A percentile compares a stretch with the other conserved stretches of the same genome.
These are phyloP conservation scores for Erebia aethiops DNA, from an alignment of 2,888 invertebrate genomes.

Conservation along the genomic window DNA sequence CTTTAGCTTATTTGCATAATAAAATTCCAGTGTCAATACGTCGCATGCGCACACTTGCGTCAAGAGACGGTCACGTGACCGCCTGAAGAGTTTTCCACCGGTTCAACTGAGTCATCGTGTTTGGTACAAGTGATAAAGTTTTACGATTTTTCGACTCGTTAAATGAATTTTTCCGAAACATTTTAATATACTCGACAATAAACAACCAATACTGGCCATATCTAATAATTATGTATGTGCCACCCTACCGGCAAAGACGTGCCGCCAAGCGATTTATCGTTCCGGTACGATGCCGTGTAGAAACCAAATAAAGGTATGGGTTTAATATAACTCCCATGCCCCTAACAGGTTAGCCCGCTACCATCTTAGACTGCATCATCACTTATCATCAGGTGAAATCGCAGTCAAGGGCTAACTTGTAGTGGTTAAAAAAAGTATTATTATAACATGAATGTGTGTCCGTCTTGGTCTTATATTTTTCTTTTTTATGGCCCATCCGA, in stretches of 20 bases:
- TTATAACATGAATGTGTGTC: not conserved
- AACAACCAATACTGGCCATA: too few species aligned
- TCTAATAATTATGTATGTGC: too few species aligned
- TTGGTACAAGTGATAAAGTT: constrained; percentile 43
- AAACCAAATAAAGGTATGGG: too few species aligned
- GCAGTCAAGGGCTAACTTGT: too few species aligned
- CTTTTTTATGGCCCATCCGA: not conserved
- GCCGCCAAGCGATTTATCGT: too few species aligned
- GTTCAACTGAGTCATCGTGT: constrained; percentile 57
- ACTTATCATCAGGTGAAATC: too few species aligned
- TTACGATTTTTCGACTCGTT: not conserved
- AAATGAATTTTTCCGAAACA: not conserved
- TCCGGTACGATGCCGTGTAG: too few species aligned
- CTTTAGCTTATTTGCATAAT: constrained; percentile 47
- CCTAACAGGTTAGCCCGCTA: too few species aligned
- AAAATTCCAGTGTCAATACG: constrained; percentile 50
- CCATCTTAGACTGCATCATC: too few species aligned
- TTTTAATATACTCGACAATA: not conserved
- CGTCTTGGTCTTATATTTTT: not conserved
- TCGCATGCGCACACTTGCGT: constrained; percentile 52
- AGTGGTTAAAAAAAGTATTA: too few species aligned
- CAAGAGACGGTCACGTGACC: constrained; percentile 58
- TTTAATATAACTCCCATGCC: too few species aligned
- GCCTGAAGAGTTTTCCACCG: constrained; percentile 70
- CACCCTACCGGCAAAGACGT: too few species aligned